Evolutionary conservation across 2,113 vertebrate genomes (phyloP), one percentile per base, ranked within the genome.

Genomic region (Climacteris rufus): DNA sequence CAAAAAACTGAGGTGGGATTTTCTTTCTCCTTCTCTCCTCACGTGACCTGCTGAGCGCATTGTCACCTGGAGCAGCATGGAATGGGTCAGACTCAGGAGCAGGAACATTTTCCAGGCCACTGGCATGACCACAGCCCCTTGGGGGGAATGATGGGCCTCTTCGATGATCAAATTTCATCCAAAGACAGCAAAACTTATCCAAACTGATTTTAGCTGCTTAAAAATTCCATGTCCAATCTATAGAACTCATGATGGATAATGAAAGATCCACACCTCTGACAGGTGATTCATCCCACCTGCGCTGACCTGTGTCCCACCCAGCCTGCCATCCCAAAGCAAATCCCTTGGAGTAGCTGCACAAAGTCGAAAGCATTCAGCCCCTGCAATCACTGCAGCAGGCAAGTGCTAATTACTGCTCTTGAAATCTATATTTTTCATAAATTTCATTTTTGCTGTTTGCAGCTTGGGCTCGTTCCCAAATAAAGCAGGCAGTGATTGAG

Each of bases 391-490:
- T 47, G 75, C 76, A 87, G 45, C 85, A 83, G 85, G 42, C 45
- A 69, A 40, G 83, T 69, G 88, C 64, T 94, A 87, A 86, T 94
- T 77, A 53, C 45, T 91, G 64, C 71, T 64, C 89, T 64, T 40
- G 84, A 89, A 92, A 96, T 52, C 79, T 74, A 49, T 90, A 66
- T 94, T 96, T 97, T 94, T 91, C 87, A 64, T 87, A 92, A 91
- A 96, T 87, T 89, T 93, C 56, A 94, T 96, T 97, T 94, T 75
- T 12, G 42, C 70, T 82, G 72, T 97, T 96, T 95, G 86, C 82
- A 69, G 89, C 40, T 83, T 77, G 76, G 79, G 83, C 71, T 84
- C 25, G 4, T 92, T 93, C 92, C 96, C 93, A 84, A 83, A 91
- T 56, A 90, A 96, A 91, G 94, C 93, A 89, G 76, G 53, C 83